Conservation (phyloP, 2,888 invertebrate genomes). For the Chloromyia formosa region DNA sequence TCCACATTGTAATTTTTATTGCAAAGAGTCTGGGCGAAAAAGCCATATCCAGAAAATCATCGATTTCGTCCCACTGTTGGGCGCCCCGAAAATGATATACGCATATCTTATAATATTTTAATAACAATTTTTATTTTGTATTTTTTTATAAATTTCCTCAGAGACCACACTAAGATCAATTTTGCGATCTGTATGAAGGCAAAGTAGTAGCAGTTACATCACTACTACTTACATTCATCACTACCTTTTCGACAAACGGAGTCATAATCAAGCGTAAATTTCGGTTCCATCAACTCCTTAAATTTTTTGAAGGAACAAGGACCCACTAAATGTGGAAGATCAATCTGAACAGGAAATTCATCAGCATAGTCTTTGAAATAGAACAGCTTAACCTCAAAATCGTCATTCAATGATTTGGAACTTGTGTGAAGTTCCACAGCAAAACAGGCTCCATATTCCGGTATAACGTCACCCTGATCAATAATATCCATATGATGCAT, state of each 20-base stretch:
- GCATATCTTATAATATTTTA: too few relatives aligned
- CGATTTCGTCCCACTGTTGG: too few relatives aligned
- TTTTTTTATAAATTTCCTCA: too few relatives aligned
- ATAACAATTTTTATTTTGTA: too few relatives aligned
- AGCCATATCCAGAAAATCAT: too few relatives aligned
- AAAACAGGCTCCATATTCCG: constrained; percentile 76
- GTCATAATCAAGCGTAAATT: background rate
- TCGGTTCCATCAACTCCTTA: background rate
- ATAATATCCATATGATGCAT: constrained; percentile 73
- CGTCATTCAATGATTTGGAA: constrained; percentile 55
- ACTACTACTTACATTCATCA: too few relatives aligned
- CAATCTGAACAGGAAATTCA: background rate
- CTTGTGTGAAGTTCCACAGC: constrained; percentile 75
- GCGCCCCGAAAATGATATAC: too few relatives aligned
- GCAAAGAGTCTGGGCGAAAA: too few relatives aligned
- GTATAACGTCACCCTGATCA: constrained; percentile 67
- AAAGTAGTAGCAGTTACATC: too few relatives aligned
- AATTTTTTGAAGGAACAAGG: constrained; percentile 8
- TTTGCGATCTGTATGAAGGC: too few relatives aligned
- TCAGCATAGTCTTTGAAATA: background rate
- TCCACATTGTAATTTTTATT: too few relatives aligned
- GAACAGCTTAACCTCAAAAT: constrained; percentile 33
- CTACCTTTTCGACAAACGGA: background rate
- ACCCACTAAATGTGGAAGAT: background rate
- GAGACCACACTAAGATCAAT: too few relatives aligned